Percentiles rank a stretch among this genome's conserved stretches.
Evolutionary conservation across 2,888 invertebrate genomes (phyloP).

Genomic region (Andrena bicolor): DNA sequence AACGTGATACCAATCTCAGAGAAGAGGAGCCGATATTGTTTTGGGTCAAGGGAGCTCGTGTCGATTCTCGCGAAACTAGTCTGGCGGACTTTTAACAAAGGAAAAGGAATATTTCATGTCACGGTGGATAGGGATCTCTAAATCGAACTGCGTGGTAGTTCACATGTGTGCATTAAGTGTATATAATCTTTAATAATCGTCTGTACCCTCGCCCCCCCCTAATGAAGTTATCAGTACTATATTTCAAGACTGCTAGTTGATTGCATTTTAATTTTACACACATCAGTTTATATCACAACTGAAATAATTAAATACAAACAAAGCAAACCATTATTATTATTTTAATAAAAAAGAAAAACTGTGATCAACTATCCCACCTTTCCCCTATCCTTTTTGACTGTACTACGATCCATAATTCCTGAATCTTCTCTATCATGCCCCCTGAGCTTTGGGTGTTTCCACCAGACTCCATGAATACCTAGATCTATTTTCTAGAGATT

Average conservation of each 20-base stretch:
- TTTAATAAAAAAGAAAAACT: no score
- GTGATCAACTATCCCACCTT: no score
- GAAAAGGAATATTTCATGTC: not conserved
- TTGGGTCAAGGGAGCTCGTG: conserved; percentile 34
- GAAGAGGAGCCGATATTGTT: conserved; percentile 31
- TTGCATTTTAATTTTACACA: no score
- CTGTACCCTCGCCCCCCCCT: no score
- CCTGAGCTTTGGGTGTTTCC: not conserved
- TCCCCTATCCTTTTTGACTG: no score
- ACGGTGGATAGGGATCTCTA: not conserved
- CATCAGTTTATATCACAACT: no score
- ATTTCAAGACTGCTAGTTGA: no score
- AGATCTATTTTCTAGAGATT: not conserved
- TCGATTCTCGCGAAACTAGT: not conserved
- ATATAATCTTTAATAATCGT: no score
- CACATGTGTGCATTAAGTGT: no score
- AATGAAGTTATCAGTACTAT: no score
- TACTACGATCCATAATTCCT: not conserved
- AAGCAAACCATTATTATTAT: no score
- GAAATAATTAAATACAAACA: no score
- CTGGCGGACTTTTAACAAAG: conserved; percentile 11
- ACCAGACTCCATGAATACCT: not conserved
- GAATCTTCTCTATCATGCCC: not conserved
- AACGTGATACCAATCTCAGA: conserved; percentile 20
- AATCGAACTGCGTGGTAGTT: not conserved